These are phyloP conservation scores for Octodon degus DNA, from an alignment of 2,113 vertebrate species.

Conservation along the genomic window DNA sequence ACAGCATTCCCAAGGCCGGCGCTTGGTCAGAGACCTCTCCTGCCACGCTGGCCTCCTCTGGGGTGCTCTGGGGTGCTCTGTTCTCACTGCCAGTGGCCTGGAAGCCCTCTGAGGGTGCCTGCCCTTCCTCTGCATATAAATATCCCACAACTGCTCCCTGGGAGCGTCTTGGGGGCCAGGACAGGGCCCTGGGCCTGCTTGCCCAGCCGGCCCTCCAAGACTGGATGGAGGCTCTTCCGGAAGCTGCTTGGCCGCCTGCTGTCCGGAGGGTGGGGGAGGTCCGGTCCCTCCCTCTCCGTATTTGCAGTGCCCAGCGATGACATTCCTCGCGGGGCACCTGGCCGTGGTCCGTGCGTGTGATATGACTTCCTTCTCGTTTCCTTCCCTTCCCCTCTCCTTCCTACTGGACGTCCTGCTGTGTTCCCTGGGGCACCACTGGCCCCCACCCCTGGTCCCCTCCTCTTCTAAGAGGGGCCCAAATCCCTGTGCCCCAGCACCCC, in stretches of 20 bases:
- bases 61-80: neutral
- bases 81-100: neutral
- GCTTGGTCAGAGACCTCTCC: neutral
- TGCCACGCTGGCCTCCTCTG: neutral
- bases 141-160: neutral
- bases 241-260: neutral
- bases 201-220: neutral
- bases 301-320: neutral
- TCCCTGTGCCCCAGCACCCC: neutral
- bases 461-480: neutral
- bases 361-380: rapidly evolving
- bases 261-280: rapidly evolving
- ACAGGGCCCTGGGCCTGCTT: neutral
- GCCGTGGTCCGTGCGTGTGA: neutral
- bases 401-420: neutral
- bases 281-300: no score
- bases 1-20: constrained; percentile 33
- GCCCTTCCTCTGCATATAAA: constrained; percentile 52
- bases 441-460: no score
- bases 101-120: neutral
- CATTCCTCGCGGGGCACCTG: neutral
- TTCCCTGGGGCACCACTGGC: no score
- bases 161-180: neutral
- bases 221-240: neutral
- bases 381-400: neutral